Base-by-base conservation (phyloP, 2,888 invertebrate genomes). In the Mythimna lalbum region DNA sequence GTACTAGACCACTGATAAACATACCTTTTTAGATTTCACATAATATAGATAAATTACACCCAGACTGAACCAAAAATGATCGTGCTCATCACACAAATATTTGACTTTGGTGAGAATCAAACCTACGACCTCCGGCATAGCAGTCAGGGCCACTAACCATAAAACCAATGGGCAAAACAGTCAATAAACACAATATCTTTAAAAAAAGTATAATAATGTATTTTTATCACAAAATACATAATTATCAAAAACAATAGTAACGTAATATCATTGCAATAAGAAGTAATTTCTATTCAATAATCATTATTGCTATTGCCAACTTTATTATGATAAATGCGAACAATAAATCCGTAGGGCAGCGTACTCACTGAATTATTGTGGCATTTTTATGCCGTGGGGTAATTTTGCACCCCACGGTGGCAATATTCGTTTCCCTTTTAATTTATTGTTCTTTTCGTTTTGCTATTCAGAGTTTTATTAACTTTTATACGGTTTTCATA, bases 261-360 rank as follows among this genome's bases (percentile, higher is more conserved):
- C 47, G 19, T 23, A 63, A 60, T 70, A 27, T 19, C 21, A 64
- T 50, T 69, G 53, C 80, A 65, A 56, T 17, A 74, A 56, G 64
- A 80, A 75, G 66, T 64, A 55, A 67, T 69, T 59, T 62, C 52
- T 72, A 72, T 82, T 69, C 63, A 75, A 79, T 73, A 73, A 71
- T 69, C 64, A 80, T 84, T 61, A 83, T 66, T 69, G 56, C 69
- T 78, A 81, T 74, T 71, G 61, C 78, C 19, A 70, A 71, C 43
- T 78, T 81, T 78, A 85, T 63, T 80, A 81, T 81, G 83, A 88
- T 87, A 76, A 80, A 85, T 83, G 85, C 10, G 43, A 71, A 80
- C 69, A 84, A 88, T 88, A 87, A 87, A 87, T 85, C 81, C 75
- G 74, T 69, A 73, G 73, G 81, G 80, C 73, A 74, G 76, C 82